Percentiles rank a stretch among this genome's conserved stretches.
Conservation (phyloP, 2,888 invertebrate genomes). For the Hermodice carunculata region DNA sequence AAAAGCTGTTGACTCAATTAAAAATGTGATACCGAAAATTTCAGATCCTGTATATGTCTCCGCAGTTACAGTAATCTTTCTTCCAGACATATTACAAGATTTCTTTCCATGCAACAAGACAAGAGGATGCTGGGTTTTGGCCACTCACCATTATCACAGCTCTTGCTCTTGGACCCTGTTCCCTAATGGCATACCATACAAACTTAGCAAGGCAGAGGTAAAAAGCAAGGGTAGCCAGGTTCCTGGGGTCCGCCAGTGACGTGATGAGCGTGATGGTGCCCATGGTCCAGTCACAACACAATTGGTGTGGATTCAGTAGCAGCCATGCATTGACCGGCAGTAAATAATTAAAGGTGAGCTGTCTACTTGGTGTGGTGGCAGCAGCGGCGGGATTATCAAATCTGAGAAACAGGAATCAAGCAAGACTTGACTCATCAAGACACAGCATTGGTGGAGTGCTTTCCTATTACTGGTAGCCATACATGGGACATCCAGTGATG, state of each 20-base stretch:
- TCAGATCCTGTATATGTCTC: too few relatives aligned
- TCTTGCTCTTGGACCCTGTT: conserved; percentile 70
- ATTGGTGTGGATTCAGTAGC: conserved; percentile 86
- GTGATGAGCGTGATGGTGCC: conserved; percentile 90
- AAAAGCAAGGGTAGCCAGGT: conserved; percentile 82
- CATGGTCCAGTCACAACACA: conserved; percentile 99
- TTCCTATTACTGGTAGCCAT: too few relatives aligned
- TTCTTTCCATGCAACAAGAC: too few relatives aligned
- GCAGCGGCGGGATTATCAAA: conserved; percentile 98
- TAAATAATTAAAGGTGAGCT: conserved; percentile 93
- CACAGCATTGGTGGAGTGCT: too few relatives aligned
- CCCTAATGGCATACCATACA: conserved; percentile 47
- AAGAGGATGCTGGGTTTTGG: too few relatives aligned
- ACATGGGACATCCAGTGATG: too few relatives aligned
- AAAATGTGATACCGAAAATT: too few relatives aligned
- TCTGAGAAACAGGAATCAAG: conserved; percentile 70
- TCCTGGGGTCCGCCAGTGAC: conserved; percentile 83
- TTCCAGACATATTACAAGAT: too few relatives aligned
- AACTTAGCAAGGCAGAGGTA: conserved; percentile 72
- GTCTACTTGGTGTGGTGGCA: conserved; percentile 84
- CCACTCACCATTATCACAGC: conserved; percentile 80
- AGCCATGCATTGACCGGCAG: conserved; percentile 92
- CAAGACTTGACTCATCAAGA: too few relatives aligned
- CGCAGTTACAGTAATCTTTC: too few relatives aligned
- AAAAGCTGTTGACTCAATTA: too few relatives aligned